Base-by-base conservation (phyloP, 2,797 vertebrate species). In the Delichon dasypus region DNA sequence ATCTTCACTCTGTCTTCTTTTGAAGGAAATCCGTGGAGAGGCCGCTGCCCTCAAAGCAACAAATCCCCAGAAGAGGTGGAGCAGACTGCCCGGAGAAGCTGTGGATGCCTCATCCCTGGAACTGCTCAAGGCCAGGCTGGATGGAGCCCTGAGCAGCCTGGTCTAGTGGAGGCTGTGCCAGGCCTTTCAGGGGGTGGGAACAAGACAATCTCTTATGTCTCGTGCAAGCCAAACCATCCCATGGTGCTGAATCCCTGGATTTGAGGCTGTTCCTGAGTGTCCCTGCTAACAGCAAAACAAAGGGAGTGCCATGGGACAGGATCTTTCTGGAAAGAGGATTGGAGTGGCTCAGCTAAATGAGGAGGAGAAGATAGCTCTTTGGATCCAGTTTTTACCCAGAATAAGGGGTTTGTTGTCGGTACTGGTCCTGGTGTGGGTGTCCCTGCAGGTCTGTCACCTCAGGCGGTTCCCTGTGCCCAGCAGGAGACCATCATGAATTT, bases 281-380 rank as follows among this genome's bases (percentile, higher is more conserved):
- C 47, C 47, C 10, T 40, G 13, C 45, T 14, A 8, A 67, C 19
- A 40, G 32, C 36, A 67, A 82, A 74, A 36, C 1, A 5, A 87
- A 85, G 47, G 16, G 0, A 7, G 16, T 5, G 15, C 23, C 29
- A 8, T 0, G 0, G 61, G 20, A 60, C 17, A 58, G n/a, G 16
- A 29, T 15, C 10, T 54, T 32, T 64, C 61, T 27, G 38, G 29
- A 54, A 82, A 70, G 40, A 65, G 11, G 26, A 22, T 4, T 36
- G 47, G 40, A 82, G 30, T 20, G 10, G 42, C 65, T 66, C 19
- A 4, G 55, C 25, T 47, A 19, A 54, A 38, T 2, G 16, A 30
- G 2, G 16, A 30, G 2, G 17, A 71, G n/a, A 4, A 55, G n/a
- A 4, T 8, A 40, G n/a, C 42, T 73, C 68, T 50, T 48, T 7